Conservation (phyloP, 1,140 invertebrate genomes). For the Euborellia annulipes region DNA sequence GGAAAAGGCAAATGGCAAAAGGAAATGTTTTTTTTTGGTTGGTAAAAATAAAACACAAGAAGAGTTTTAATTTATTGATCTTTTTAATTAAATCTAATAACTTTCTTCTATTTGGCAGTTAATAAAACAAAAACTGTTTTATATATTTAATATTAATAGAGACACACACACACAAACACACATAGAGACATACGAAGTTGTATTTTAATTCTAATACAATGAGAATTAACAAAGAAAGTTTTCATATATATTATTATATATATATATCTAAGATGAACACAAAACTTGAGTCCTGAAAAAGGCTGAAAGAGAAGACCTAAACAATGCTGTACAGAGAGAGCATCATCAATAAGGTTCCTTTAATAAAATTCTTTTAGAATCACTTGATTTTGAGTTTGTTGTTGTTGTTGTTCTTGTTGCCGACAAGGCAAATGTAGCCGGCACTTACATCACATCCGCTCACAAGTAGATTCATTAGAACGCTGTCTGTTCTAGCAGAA, state of each 20-base stretch:
- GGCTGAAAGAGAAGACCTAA: not conserved
- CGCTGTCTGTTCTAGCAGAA: slow-evolving; percentile 35
- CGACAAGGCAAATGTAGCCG: slow-evolving; percentile 70
- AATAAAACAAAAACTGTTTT: not conserved
- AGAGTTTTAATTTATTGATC: not conserved
- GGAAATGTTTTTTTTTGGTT: no score
- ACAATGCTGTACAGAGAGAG: not conserved
- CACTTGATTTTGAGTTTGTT: not conserved
- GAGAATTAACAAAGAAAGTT: not conserved
- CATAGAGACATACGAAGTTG: not conserved
- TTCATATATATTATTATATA: not conserved
- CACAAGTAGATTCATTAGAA: slow-evolving; percentile 79
- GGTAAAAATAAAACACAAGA: no score
- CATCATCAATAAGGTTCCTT: not conserved
- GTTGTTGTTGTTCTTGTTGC: slow-evolving; percentile 17
- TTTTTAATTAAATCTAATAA: no score
- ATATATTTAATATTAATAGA: not conserved
- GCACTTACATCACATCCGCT: slow-evolving; percentile 82
- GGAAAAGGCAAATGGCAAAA: no score
- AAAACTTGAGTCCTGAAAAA: not conserved
- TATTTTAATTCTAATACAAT: not conserved
- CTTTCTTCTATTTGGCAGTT: no score
- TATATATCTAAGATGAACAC: not conserved
- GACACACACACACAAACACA: not conserved
- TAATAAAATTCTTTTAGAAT: not conserved